These are phyloP conservation scores for Andinoacara biseriatus DNA, from an alignment of 2,113 vertebrate species.

Conservation along the genomic window DNA sequence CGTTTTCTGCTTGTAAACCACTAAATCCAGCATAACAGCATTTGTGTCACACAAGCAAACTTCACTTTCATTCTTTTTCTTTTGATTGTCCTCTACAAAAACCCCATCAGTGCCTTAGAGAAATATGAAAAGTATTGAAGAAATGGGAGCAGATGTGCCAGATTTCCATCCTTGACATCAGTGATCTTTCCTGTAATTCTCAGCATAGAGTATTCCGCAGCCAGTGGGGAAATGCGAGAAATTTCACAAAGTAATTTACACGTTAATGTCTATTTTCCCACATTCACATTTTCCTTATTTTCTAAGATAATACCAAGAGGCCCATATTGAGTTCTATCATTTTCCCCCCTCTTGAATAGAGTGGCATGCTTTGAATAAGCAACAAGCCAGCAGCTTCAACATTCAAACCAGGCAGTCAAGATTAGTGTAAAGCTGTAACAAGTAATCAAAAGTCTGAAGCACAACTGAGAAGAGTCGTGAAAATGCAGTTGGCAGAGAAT, in stretches of 20 bases:
- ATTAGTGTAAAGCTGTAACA: slow-evolving; percentile 9
- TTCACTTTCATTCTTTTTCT: not conserved
- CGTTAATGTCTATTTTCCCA: slow-evolving; percentile 44
- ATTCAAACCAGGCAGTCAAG: not conserved
- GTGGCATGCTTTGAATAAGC: slow-evolving; percentile 30
- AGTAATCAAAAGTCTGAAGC: slow-evolving; percentile 9
- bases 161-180: slow-evolving; percentile 37
- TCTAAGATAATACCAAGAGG: slow-evolving; percentile 44
- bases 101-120: slow-evolving; percentile 9
- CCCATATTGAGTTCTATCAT: slow-evolving; percentile 24
- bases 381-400: not conserved
- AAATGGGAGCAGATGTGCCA: slow-evolving; percentile 10
- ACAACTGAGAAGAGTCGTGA: not conserved
- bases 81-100: not conserved
- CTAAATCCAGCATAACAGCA: not conserved
- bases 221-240: slow-evolving; percentile 53
- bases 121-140: not conserved
- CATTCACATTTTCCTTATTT: slow-evolving; percentile 32
- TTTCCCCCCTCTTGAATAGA: slow-evolving; percentile 8
- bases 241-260: slow-evolving; percentile 59
- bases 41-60: not conserved
- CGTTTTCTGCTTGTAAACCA: not conserved
- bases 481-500: not conserved
- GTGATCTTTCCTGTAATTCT: slow-evolving; percentile 48
- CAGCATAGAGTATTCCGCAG: slow-evolving; percentile 35